These are phyloP conservation scores for Bombus picipes DNA, from an alignment of 1,140 invertebrate species.

Conservation along the genomic window DNA sequence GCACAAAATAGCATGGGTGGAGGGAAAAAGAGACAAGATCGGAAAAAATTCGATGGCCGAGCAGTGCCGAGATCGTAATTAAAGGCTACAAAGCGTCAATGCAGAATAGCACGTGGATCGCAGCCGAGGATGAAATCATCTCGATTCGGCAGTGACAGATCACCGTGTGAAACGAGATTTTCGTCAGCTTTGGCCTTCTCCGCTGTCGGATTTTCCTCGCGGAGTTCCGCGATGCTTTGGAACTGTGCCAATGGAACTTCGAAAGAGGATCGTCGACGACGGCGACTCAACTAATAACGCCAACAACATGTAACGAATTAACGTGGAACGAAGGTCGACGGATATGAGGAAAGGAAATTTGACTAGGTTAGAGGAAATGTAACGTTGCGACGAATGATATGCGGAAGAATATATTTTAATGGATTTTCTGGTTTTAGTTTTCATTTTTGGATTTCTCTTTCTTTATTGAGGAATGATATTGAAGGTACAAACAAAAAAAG, in stretches of 20 bases:
- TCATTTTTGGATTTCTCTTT: neutral
- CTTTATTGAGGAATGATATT: too few species aligned
- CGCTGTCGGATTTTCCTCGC: neutral
- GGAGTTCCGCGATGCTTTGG: constrained; percentile 53
- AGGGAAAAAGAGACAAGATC: neutral
- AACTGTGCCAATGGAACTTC: constrained; percentile 65
- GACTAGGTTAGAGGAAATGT: too few species aligned
- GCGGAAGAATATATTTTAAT: neutral
- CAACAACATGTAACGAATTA: constrained; percentile 29
- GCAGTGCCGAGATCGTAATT: neutral
- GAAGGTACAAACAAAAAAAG: neutral
- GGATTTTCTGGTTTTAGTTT: neutral
- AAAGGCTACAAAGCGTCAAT: neutral
- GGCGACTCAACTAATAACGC: constrained; percentile 55
- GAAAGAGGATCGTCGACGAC: constrained; percentile 30
- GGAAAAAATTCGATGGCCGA: neutral
- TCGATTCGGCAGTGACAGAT: constrained; percentile 12
- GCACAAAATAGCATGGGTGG: too few species aligned
- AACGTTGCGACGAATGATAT: neutral
- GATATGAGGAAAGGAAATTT: neutral
- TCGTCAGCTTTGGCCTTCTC: neutral
- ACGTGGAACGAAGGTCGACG: constrained; percentile 17
- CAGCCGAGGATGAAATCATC: constrained; percentile 6
- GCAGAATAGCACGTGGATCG: neutral
- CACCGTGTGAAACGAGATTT: constrained; percentile 35